Evolutionary conservation across 1,140 invertebrate genomes (phyloP), one percentile per base, ranked within the genome.

Genomic region (Drosophila bocqueti): DNA sequence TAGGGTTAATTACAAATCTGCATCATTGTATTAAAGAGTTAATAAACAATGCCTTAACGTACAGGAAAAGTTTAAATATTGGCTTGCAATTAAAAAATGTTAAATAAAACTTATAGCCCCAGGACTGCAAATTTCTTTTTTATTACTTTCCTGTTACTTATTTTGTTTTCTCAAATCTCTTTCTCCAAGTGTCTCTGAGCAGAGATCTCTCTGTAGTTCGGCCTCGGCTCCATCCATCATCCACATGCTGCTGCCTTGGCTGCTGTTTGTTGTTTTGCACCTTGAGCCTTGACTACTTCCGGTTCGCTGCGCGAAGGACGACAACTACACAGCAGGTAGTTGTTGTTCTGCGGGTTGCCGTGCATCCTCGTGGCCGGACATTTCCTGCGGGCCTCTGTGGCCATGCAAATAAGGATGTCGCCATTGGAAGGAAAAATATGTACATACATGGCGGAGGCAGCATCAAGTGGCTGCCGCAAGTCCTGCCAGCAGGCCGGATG

Each of bases 281-380:
- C 83, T 90, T 90, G 83, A 90, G 83, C 83, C 83, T 89, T 87
- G 83, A 78, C 83, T 83, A 87, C 84, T 87, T 87, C 83, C 83
- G 83, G 83, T 87, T 87, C 80, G 58, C 38, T 79, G 79, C 76
- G 84, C 84, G 83, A 87, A 87, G 83, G 84, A 87, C 83, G 83
- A 80, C 83, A 59, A 68, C 65, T 63, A 52, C 67, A 67, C 64
- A 80, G 83, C 83, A 86, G 83, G 81, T 86, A 80, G 83, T 87
- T 83, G 57, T 60, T 79, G 74, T 69, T 65, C 18, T 50, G 49
- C 60, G 50, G 46, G 26, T 61, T 38, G 61, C 38, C 21, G 65
- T 29, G 65, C 67, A 64, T 74, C 69, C 52, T 75, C 43, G 57
- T 57, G 55, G 76, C 69, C 57, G 74, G 69, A 84, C 83, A 84